Percentiles rank a stretch among this genome's conserved stretches.
phyloP scores from a whole-genome alignment of 1,140 invertebrate genomes.

The Drosophila azteca region DNA sequence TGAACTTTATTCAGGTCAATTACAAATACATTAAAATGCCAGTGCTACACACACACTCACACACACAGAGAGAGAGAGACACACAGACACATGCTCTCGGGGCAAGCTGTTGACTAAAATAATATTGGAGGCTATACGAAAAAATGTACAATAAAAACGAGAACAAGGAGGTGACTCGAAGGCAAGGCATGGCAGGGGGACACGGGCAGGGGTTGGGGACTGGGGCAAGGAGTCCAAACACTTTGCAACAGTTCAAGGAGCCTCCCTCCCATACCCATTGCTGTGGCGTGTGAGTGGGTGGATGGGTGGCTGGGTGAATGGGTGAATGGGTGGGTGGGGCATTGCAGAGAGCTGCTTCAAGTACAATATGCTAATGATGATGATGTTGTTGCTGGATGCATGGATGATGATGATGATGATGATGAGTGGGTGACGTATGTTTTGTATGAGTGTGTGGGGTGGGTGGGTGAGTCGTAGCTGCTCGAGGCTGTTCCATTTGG shows the following conservation, averaged over 20 bases:
- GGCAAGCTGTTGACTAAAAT: constrained; percentile 76
- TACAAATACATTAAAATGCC: constrained; percentile 83
- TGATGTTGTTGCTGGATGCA: neutral
- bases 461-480: neutral
- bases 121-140: constrained; percentile 76
- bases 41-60: constrained; percentile 60
- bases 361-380: constrained; percentile 62
- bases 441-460: no score
- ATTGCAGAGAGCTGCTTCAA: constrained; percentile 46
- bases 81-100: constrained; percentile 21
- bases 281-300: no score
- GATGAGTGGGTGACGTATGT: constrained; percentile 24
- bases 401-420: constrained; percentile 12
- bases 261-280: neutral
- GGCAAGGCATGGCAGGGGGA: neutral
- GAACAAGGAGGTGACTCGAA: constrained; percentile 40
- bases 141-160: constrained; percentile 55
- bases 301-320: neutral
- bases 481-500: constrained; percentile 1
- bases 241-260: constrained; percentile 58
- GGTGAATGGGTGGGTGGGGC: constrained; percentile 31
- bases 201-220: neutral
- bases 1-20: constrained; percentile 84
- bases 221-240: constrained; percentile 20
- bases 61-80: constrained; percentile 1